Conservation (phyloP, 2,797 vertebrate genomes). For the Potorous gilbertii region DNA sequence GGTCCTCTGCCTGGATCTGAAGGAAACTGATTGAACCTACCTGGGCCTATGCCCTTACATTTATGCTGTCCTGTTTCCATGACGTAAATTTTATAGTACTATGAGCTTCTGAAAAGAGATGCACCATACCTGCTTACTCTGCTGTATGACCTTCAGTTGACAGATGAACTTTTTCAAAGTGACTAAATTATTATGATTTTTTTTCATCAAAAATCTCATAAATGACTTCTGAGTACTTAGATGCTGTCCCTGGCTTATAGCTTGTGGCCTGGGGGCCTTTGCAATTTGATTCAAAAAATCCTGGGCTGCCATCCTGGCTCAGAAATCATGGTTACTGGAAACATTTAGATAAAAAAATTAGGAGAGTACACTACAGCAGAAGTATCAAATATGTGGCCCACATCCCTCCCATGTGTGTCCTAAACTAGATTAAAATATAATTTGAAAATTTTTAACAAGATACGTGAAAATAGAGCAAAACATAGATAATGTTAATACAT, state of each 20-base stretch:
- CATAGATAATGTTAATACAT: background rate
- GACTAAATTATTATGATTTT: background rate
- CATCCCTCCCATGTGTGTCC: background rate
- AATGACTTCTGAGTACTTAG: background rate
- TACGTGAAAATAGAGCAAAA: background rate
- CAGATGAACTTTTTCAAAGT: background rate
- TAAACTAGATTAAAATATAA: background rate
- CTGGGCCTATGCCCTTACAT: background rate
- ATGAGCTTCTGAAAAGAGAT: background rate
- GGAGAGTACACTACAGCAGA: background rate
- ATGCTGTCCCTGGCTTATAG: background rate
- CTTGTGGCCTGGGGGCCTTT: background rate
- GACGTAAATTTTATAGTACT: background rate
- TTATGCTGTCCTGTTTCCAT: background rate
- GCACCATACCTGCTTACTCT: too few relatives aligned
- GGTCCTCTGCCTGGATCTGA: background rate
- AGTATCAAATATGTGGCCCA: too few relatives aligned
- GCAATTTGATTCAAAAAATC: background rate
- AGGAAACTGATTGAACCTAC: background rate
- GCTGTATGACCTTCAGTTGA: background rate
- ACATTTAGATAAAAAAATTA: background rate
- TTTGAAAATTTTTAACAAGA: background rate
- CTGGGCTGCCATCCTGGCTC: background rate
- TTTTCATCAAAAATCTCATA: background rate
- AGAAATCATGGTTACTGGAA: background rate